Evolutionary conservation across 2,888 invertebrate species (phyloP).

Genomic region (Digitonthophagus gazella): DNA sequence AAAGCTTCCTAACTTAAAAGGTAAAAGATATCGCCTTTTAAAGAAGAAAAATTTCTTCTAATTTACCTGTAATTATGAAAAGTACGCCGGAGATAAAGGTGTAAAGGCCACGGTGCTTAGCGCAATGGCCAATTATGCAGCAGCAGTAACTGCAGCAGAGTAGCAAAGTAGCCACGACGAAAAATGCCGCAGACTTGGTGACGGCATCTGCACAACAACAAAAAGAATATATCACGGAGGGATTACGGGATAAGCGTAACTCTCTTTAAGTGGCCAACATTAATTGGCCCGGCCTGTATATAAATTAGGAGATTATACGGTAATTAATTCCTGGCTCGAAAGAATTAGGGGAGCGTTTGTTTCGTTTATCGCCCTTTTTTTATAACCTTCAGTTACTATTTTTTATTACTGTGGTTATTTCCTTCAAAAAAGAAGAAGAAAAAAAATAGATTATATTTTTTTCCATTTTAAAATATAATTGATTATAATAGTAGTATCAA

Average conservation of each 20-base stretch:
- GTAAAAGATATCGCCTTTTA: too few species aligned
- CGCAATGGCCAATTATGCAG: slow-evolving; percentile 77
- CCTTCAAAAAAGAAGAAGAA: too few species aligned
- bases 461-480: too few species aligned
- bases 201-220: slow-evolving; percentile 70
- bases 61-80: slow-evolving; percentile 84
- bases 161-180: slow-evolving; percentile 73
- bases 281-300: slow-evolving; percentile 10
- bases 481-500: too few species aligned
- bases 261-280: slow-evolving; percentile 15
- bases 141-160: slow-evolving; percentile 77
- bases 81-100: slow-evolving; percentile 84
- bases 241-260: slow-evolving; percentile 11
- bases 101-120: slow-evolving; percentile 71
- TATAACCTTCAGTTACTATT: neutral
- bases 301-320: slow-evolving; percentile 2
- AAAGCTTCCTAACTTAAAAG: too few species aligned
- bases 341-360: neutral
- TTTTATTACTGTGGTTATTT: too few species aligned
- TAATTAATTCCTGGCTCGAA: slow-evolving; percentile 10
- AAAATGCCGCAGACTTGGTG: slow-evolving; percentile 79
- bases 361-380: neutral
- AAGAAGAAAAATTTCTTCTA: too few species aligned
- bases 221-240: slow-evolving; percentile 9
- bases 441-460: too few species aligned